These are phyloP conservation scores for Piprites chloris DNA, from an alignment of 2,113 vertebrate species.

Conservation along the genomic window DNA sequence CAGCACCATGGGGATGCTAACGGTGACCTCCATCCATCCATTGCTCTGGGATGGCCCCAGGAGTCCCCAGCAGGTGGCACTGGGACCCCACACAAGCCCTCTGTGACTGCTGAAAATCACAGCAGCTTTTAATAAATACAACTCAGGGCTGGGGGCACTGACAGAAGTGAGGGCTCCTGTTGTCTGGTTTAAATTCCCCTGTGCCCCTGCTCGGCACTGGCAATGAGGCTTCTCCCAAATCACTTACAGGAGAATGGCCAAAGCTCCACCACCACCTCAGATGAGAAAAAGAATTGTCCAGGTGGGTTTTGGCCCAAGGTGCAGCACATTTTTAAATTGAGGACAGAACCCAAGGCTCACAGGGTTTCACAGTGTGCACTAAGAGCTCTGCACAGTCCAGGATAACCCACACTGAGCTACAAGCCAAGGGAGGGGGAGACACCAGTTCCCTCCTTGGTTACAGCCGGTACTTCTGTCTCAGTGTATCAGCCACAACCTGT, in stretches of 20 bases:
- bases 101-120: not conserved
- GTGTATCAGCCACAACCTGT: not conserved
- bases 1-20: rapidly evolving
- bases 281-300: not conserved
- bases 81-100: not conserved
- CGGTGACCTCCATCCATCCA: rapidly evolving
- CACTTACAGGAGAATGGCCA: not conserved
- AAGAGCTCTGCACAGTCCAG: not conserved
- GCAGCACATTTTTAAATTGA: rapidly evolving
- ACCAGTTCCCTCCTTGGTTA: not conserved
- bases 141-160: not conserved
- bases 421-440: not conserved
- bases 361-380: not conserved
- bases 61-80: constrained; percentile 49
- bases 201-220: not conserved
- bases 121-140: too few species aligned
- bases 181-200: not conserved
- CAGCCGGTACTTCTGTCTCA: not conserved
- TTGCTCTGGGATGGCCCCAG: not conserved
- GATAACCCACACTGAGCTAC: not conserved
- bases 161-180: rapidly evolving
- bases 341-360: not conserved
- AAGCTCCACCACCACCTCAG: not conserved
- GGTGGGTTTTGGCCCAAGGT: not conserved
- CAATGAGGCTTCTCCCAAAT: not conserved